Base-by-base conservation (phyloP, 2,797 vertebrate genomes). In the Pygocentrus nattereri region DNA sequence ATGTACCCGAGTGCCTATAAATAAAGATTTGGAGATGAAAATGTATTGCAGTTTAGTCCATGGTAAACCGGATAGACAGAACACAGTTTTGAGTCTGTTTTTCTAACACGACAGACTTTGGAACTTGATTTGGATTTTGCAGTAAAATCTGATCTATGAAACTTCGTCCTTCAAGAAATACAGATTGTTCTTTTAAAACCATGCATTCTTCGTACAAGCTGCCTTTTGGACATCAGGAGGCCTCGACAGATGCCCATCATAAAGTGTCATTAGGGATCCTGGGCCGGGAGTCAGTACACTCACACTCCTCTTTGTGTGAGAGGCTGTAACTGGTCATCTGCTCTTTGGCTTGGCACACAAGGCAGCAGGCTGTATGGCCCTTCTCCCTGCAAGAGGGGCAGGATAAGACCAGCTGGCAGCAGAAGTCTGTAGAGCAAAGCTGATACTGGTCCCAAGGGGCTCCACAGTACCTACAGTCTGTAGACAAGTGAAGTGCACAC, bases 401-500 rank as follows among this genome's bases (percentile, higher is more conserved):
- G 0, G 95, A 95, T 88, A 99, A 89, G 74, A 99, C 94, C 68
- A 99, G 95, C 93, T 99, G 98, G 85, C 93, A 95, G 91, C 98
- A 99, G 82, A 93, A 93, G 30, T 80, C 86, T 19, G 96, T 97
- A 59, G 96, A 96, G 70, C 98, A 99, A 79, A 98, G 93, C 88
- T 93, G 88, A 88, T 99, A 99, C 87, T 92, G 93, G 91, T 99
- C 98, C 97, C 98, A 99, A 0, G 93, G 95, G 0, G 52, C 54
- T n/a, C 92, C 87, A 77, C 98, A 99, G 89, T 98, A 97, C 76
- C 95, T 94, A 94, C 98, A 99, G 76, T 92, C 98, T 99, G 90
- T 70, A 67, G 47, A 38, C 19, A 79, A 23, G 34, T 71, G 27
- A 73, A 19, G 56, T 25, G 27, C 49, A 76, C 5, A 27, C 31